A percentile compares a stretch with the other conserved stretches of the same genome.
phyloP scores from a whole-genome alignment of 2,113 vertebrate genomes.

The Accipiter cooperii region DNA sequence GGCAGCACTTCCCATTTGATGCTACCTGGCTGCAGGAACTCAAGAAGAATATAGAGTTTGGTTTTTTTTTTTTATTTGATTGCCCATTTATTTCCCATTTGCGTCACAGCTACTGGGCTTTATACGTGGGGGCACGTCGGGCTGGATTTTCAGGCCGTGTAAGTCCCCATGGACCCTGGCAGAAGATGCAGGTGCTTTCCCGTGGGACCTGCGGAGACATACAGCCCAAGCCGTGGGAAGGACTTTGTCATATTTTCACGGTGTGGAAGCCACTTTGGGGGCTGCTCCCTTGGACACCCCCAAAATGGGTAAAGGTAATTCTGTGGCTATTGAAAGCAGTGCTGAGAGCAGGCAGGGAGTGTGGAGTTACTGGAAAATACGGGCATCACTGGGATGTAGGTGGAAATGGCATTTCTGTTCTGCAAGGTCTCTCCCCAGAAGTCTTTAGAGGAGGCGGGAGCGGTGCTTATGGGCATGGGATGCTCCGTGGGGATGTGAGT shows the following conservation, averaged over 20 bases:
- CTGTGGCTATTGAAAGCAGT: background rate
- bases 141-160: background rate
- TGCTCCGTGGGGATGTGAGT: background rate
- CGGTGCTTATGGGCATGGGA: fast-evolving
- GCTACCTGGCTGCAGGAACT: background rate
- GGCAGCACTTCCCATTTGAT: background rate
- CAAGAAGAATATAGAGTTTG: background rate
- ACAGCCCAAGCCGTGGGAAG: background rate
- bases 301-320: background rate
- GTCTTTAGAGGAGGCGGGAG: background rate
- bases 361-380: background rate
- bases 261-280: background rate
- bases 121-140: fast-evolving
- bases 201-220: background rate
- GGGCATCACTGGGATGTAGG: background rate
- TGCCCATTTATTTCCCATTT: background rate
- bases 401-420: background rate
- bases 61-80: background rate
- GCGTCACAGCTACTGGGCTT: background rate
- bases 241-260: background rate
- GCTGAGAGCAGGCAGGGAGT: background rate
- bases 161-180: background rate
- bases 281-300: background rate
- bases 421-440: background rate
- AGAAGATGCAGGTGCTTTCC: background rate